Base-by-base conservation (phyloP, 2,888 invertebrate species). In the Epistrophe eligans region DNA sequence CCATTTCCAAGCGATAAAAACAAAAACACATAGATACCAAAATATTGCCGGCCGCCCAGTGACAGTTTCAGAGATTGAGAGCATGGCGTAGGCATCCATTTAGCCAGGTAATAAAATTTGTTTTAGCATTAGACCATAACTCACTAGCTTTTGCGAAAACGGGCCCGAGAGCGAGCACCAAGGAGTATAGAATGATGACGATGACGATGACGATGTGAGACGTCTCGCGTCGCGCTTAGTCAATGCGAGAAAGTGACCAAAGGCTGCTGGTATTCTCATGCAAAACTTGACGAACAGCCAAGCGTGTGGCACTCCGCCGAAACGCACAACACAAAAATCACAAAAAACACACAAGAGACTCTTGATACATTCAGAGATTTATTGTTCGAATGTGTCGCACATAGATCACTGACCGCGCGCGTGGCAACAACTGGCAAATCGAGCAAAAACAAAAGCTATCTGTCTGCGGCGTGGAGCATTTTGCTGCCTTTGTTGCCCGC, bases 91-190 rank as follows among this genome's bases (percentile, higher is more conserved):
- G 87, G 82, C 87, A 82, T 87, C 76, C 88, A 88, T 83, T 82
- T 79, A 84, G 79, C 84, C 38, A 55, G 77, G 83, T 67, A 84
- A 77, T 84, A 84, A 82, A 83, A 88, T 88, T 79, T 84, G 84
- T 84, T 88, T 77, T 88, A 77, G 62, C 88, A 80, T 88, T 88
- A 83, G 88, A 84, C 88, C 74, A 83, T 87, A 87, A 83, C 79
- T 87, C 87, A 83, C 83, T 66, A 52, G 66, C 64, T 43, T 24
- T 71, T 17, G 57, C 50, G 45, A 28, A 52, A 62, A 62, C 9
- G 15, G 24, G 1, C 4, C 15, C 9, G 8, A 40, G 7, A 19
- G 2, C 62, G 60, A 52, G 45, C 71, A 15, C 48, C 40, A 38
- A 50, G 32, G 19, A 66, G 38, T 28, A 50, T 28, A 50, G 19